Evolutionary conservation across 2,113 vertebrate genomes (phyloP).

Genomic region (Corydoras sp.): DNA sequence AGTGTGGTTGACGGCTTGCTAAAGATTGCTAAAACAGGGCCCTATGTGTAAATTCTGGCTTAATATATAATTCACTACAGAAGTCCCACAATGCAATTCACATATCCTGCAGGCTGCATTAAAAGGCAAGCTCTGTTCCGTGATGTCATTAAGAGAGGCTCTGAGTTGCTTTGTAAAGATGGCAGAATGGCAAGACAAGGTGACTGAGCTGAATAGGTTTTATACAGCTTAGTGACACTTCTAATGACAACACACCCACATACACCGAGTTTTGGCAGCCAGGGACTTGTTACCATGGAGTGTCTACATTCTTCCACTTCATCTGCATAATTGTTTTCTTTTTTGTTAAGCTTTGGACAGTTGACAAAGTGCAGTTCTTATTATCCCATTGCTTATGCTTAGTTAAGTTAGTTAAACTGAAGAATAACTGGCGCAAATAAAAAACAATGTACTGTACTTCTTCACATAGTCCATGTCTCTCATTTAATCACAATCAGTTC

Average conservation of each 20-base stretch:
- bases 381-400: conserved; percentile 40
- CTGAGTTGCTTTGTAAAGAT: not conserved
- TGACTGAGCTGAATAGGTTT: conserved; percentile 23
- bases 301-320: conserved; percentile 14
- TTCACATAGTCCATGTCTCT: not conserved
- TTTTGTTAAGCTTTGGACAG: conserved; percentile 19
- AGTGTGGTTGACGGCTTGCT: no score
- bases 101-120: not conserved
- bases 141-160: conserved; percentile 10
- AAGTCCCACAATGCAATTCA: not conserved
- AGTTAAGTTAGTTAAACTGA: conserved; percentile 41
- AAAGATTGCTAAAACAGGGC: no score
- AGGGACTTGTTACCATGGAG: conserved; percentile 18
- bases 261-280: conserved; percentile 2
- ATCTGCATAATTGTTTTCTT: not conserved
- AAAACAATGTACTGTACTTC: not conserved
- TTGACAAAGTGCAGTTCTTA: conserved; percentile 37
- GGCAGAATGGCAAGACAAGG: not conserved
- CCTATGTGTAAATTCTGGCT: not conserved
- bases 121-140: not conserved
- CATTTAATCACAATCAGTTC: conserved; percentile 15
- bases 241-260: not conserved
- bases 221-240: conserved; percentile 24
- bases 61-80: no score
- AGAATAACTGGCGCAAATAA: conserved; percentile 4